Percentiles rank a stretch among this genome's conserved stretches.
phyloP scores from a whole-genome alignment of 2,888 invertebrate species.

The Lasioglossum vierecki region DNA sequence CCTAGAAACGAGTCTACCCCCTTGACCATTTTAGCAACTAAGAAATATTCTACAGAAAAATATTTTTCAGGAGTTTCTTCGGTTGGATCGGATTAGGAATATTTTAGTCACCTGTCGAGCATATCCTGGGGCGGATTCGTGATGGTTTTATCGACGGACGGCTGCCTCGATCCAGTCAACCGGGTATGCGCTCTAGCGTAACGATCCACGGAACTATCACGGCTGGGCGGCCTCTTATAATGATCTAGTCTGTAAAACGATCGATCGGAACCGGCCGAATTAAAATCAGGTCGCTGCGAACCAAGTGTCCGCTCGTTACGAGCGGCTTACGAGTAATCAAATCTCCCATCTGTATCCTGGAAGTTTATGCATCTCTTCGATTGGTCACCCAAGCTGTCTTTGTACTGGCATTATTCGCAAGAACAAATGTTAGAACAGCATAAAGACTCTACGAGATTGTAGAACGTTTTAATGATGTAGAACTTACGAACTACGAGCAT shows the following conservation, averaged over 20 bases:
- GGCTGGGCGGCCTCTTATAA: slow-evolving; percentile 95
- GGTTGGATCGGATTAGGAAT: not conserved
- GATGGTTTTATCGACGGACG: slow-evolving; percentile 89
- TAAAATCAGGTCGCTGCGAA: not conserved
- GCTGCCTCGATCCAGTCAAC: slow-evolving; percentile 89
- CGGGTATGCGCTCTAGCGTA: slow-evolving; percentile 89
- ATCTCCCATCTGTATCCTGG: not conserved
- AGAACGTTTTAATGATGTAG: not conserved
- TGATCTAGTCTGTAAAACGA: slow-evolving; percentile 91
- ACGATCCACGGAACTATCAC: slow-evolving; percentile 94
- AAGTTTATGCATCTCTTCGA: not conserved
- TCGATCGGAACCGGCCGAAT: not conserved
- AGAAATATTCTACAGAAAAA: not conserved
- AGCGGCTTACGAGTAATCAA: not conserved
- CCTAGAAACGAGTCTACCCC: too few species aligned
- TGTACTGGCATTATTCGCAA: not conserved
- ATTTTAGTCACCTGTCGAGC: slow-evolving; percentile 77
- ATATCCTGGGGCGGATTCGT: slow-evolving; percentile 77
- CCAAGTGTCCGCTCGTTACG: not conserved
- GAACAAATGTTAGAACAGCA: not conserved
- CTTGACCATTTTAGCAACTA: too few species aligned
- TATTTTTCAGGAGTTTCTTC: not conserved
- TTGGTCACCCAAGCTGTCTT: not conserved
- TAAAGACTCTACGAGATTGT: not conserved
- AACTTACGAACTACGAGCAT: not conserved